Evolutionary conservation across 1,140 invertebrate species (phyloP).

Genomic region (Cyphomyrmex costatus): DNA sequence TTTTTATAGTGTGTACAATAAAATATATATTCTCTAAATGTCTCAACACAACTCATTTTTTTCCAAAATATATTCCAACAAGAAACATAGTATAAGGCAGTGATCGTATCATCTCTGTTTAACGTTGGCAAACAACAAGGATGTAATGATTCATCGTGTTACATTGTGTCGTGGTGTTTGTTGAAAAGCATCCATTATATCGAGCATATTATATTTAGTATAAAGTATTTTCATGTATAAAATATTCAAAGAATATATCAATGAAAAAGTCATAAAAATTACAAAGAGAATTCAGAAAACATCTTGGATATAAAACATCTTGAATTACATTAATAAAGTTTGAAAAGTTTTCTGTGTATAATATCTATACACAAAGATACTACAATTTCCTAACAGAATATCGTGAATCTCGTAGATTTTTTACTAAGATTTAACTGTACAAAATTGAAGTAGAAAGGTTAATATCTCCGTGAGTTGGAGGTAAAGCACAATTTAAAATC

Average conservation of each 20-base stretch:
- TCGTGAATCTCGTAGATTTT: not conserved
- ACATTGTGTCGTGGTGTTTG: too few species aligned
- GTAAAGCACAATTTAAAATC: constrained; percentile 30
- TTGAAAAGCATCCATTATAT: too few species aligned
- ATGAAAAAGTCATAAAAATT: not conserved
- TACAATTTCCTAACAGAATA: constrained; percentile 1
- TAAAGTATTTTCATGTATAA: not conserved
- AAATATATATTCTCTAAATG: too few species aligned
- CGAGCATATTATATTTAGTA: not conserved
- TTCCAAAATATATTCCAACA: too few species aligned
- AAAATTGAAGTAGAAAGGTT: not conserved
- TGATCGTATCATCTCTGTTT: too few species aligned
- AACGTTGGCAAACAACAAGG: too few species aligned
- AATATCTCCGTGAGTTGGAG: not conserved
- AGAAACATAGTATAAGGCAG: too few species aligned
- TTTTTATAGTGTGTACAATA: too few species aligned
- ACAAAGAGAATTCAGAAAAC: not conserved
- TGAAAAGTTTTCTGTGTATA: not conserved
- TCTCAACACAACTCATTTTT: too few species aligned
- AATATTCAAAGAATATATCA: not conserved
- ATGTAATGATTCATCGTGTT: too few species aligned
- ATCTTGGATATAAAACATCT: too few species aligned
- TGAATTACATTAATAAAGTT: not conserved
- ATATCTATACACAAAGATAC: not conserved
- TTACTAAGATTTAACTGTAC: not conserved